Evolutionary conservation across 2,797 vertebrate species (phyloP).

Genomic region (Anisognathus igniventris): DNA sequence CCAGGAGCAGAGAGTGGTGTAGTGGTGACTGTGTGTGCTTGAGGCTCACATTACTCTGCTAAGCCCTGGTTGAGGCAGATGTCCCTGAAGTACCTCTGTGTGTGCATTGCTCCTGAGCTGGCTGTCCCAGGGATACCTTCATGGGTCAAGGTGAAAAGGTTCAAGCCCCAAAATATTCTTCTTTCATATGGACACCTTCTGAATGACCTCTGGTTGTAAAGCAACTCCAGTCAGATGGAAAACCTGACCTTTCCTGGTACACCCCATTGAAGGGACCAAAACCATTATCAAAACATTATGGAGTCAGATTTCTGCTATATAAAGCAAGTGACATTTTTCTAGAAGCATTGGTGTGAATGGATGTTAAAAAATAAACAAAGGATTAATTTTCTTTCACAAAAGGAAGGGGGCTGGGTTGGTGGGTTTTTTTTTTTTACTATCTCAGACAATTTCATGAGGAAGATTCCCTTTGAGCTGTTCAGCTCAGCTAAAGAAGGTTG

Average conservation of each 20-base stretch:
- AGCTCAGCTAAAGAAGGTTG: neutral
- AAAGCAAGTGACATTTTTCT: neutral
- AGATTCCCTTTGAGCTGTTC: neutral
- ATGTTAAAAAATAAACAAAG: neutral
- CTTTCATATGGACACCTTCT: neutral
- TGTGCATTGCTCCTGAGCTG: neutral
- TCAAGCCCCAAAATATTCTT: neutral
- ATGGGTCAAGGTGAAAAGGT: neutral
- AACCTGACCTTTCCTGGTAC: neutral
- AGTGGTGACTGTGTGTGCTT: neutral
- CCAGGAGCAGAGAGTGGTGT: neutral
- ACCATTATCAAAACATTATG: neutral
- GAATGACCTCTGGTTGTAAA: neutral
- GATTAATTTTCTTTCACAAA: neutral
- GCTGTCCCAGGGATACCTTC: neutral
- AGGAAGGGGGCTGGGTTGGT: rapidly evolving
- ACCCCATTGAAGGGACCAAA: rapidly evolving
- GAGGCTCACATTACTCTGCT: neutral
- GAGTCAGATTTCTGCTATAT: neutral
- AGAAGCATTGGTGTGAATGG: neutral
- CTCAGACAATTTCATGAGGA: neutral
- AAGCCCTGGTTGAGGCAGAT: rapidly evolving
- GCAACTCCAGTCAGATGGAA: neutral
- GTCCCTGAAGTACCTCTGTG: neutral
- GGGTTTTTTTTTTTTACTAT: neutral